phyloP scores from a whole-genome alignment of 2,113 vertebrate genomes.

The Gymnarchus niloticus region DNA sequence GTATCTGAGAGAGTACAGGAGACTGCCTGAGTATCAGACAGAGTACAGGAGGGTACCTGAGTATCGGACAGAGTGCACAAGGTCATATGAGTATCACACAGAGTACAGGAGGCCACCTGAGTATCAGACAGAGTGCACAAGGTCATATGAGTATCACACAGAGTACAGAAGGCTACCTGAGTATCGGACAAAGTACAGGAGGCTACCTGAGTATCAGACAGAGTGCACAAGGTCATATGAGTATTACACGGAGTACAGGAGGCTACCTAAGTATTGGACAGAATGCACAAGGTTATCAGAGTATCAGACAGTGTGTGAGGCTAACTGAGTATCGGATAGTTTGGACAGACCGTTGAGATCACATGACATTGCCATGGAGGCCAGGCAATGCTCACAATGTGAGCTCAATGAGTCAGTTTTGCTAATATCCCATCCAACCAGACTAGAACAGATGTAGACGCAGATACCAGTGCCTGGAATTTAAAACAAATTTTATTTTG shows the following conservation, averaged over 20 bases:
- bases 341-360: background rate
- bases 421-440: background rate
- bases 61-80: background rate
- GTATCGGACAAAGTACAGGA: background rate
- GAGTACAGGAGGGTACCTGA: background rate
- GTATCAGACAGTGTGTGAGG: background rate
- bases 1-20: background rate
- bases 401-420: background rate
- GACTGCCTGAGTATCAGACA: background rate
- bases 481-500: background rate
- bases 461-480: background rate
- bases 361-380: too few species aligned
- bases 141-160: background rate
- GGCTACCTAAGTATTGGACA: background rate
- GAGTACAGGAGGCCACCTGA: background rate
- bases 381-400: too few species aligned
- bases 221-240: background rate
- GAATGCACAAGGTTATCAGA: background rate
- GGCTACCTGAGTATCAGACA: background rate
- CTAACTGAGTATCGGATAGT: background rate
- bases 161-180: background rate
- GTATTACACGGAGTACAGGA: background rate
- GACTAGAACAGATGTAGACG: background rate
- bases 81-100: background rate
- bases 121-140: background rate